A percentile compares a stretch with the other conserved stretches of the same genome.
Evolutionary conservation across 2,888 invertebrate species (phyloP).

Genomic region (Idaea biselata): DNA sequence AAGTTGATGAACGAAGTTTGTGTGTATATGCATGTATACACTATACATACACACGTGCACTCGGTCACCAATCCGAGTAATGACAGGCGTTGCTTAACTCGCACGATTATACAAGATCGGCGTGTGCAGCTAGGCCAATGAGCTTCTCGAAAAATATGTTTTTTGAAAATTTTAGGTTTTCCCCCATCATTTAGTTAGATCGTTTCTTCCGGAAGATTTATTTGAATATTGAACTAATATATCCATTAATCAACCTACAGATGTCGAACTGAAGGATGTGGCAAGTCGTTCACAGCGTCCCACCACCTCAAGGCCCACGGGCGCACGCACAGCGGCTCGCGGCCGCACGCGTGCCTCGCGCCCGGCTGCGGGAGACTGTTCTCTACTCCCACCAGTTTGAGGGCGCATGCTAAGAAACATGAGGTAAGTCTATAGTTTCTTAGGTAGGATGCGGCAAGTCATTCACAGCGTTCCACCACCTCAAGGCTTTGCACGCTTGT

Average conservation of each 20-base stretch:
- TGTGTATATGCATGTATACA: no score
- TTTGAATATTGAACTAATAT: no score
- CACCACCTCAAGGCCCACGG: slow-evolving; percentile 96
- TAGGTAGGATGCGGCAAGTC: slow-evolving; percentile 92
- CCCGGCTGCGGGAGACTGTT: slow-evolving; percentile 87
- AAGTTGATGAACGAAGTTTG: no score
- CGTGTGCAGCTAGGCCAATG: no score
- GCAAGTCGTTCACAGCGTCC: slow-evolving; percentile 95
- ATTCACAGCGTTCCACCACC: slow-evolving; percentile 95
- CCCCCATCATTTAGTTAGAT: no score
- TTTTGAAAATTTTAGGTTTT: no score
- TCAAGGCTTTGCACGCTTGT: slow-evolving; percentile 92
- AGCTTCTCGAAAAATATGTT: no score
- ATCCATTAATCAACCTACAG: slow-evolving; percentile 59
- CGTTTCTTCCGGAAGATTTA: no score
- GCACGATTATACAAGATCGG: no score
- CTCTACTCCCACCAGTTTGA: slow-evolving; percentile 91
- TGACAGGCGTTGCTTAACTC: no score
- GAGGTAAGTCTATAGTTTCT: slow-evolving; percentile 46
- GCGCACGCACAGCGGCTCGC: slow-evolving; percentile 90
- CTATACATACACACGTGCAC: no score
- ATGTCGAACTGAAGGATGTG: slow-evolving; percentile 91
- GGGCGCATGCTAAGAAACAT: slow-evolving; percentile 89
- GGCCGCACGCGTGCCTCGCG: slow-evolving; percentile 88
- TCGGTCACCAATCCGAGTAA: no score